Percentiles rank a stretch among this genome's conserved stretches.
Conservation (phyloP, 2,888 invertebrate genomes). For the Chouioia cunea region DNA sequence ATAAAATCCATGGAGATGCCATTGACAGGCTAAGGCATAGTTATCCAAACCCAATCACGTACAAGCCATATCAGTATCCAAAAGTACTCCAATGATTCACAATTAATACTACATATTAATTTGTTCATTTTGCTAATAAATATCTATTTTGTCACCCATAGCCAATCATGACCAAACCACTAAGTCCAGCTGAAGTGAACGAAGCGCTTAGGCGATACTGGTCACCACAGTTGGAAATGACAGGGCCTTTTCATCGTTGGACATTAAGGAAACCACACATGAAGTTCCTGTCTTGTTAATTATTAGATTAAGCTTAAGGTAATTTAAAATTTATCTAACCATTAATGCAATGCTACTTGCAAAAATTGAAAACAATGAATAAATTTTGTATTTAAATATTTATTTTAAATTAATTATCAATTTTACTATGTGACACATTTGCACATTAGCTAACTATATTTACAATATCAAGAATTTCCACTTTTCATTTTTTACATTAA, state of each 20-base stretch:
- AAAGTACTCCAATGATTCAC: constrained; percentile 54
- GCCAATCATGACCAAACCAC: constrained; percentile 74
- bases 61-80: constrained; percentile 63
- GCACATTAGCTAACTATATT: constrained; percentile 37
- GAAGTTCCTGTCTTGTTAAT: constrained; percentile 62
- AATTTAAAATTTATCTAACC: constrained; percentile 10
- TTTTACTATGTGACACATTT: constrained; percentile 44
- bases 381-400: constrained; percentile 35
- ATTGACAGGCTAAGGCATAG: constrained; percentile 76
- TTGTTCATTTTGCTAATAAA: constrained; percentile 21
- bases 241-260: constrained; percentile 64
- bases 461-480: constrained; percentile 32
- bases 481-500: constrained; percentile 50
- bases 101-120: constrained; percentile 2
- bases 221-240: constrained; percentile 72
- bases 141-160: constrained; percentile 40
- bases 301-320: constrained; percentile 25
- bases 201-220: constrained; percentile 85
- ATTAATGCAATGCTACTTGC: background rate
- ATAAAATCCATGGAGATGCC: constrained; percentile 77
- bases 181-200: constrained; percentile 84
- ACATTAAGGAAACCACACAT: constrained; percentile 60
- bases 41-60: constrained; percentile 73
- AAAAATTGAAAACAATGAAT: constrained; percentile 8
- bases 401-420: constrained; percentile 41